phyloP scores from a whole-genome alignment of 2,113 vertebrate species.

The Cyanistes caeruleus region DNA sequence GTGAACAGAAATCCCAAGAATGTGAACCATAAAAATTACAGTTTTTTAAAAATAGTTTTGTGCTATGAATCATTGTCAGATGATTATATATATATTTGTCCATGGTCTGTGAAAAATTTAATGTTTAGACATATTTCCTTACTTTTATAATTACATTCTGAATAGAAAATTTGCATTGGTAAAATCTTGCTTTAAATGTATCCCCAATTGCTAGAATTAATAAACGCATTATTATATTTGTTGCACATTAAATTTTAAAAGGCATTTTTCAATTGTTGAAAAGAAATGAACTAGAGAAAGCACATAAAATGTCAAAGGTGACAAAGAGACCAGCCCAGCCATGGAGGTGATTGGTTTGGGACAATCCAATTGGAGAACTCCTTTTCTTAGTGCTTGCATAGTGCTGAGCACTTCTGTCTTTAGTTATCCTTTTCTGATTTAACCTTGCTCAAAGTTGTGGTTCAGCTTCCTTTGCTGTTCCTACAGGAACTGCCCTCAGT shows the following conservation, averaged over 20 bases:
- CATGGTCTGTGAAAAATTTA: background rate
- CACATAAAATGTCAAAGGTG: background rate
- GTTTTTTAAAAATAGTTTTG: background rate
- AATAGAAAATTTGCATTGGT: background rate
- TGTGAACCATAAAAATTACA: background rate
- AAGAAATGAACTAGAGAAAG: background rate
- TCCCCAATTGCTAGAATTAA: background rate
- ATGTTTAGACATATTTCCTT: background rate
- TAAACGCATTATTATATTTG: background rate
- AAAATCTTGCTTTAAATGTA: background rate
- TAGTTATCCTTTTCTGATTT: background rate
- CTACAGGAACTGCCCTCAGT: background rate
- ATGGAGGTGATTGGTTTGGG: background rate
- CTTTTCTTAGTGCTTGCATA: background rate
- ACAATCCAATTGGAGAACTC: background rate
- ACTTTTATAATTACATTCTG: background rate
- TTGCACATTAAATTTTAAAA: background rate
- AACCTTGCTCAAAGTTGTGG: background rate
- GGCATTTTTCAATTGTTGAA: background rate
- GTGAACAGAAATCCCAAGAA: background rate
- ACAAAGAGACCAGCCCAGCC: background rate
- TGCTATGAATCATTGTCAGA: background rate
- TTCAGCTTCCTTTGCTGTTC: background rate
- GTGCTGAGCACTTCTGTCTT: background rate
- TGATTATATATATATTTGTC: background rate